Evolutionary conservation across 2,797 vertebrate genomes (phyloP), one percentile per base, ranked within the genome.

Genomic region (Tapera naevia): DNA sequence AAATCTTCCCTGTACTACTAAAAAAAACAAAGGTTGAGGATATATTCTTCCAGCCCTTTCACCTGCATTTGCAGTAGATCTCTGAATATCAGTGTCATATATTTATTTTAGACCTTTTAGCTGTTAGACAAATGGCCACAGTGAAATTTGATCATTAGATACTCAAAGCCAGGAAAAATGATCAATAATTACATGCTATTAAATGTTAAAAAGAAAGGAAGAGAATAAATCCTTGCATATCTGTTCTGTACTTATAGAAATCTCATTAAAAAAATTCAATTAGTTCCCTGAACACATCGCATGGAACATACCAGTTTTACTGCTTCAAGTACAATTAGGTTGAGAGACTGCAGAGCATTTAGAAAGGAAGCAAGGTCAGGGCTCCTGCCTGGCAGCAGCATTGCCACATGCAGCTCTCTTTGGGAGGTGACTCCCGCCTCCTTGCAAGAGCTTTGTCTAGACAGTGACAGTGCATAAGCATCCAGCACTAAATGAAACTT

Each of bases 261-360:
- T 91, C 91, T 89, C 37, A 91, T 93, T 71, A 3, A 8, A 93
- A 94, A 92, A 91, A 93, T 84, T 94, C 70, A 85, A 27, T 97
- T 97, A 93, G 53, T 51, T 87, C 54, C 30, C 43, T 70, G 81
- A 66, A 81, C 61, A 71, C 81, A 70, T 94, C 92, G 80, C 70
- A 83, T 33, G 82, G 72, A 93, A 60, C 74, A 58, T 60, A 93
- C 75, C 80, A 80, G n/a, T 88, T 93, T 88, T 81, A 62, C 61
- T 93, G 39, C 89, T 96, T 96, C 95, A 88, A 54, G 79, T 73
- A 51, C 88, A 96, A 93, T 94, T 84, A 94, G 53, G 57, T 75
- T 88, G 94, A 93, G 78, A 85, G 57, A 75, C 8, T 0, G 0
- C 71, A 89, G 80, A 88, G 25, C 76, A 19, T 79, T 72, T 27